These are phyloP conservation scores for Drosophila pseudotakahashii DNA, from an alignment of 2,888 invertebrate genomes.

Conservation along the genomic window DNA sequence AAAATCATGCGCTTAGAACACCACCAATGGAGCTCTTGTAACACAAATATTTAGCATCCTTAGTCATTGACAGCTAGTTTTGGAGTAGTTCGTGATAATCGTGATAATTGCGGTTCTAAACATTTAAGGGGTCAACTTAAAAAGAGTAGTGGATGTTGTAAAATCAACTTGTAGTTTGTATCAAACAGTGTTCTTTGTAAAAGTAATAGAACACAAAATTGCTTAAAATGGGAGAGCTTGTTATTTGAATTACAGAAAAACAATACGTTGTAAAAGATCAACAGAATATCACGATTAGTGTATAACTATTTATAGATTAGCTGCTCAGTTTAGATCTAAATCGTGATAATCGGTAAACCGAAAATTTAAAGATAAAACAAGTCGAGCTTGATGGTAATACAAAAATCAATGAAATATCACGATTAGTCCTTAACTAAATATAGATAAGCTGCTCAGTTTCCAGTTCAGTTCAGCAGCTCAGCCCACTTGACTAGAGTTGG, in stretches of 20 bases:
- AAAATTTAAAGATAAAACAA: neutral
- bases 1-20: slow-evolving; percentile 60
- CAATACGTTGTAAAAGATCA: neutral
- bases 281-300: slow-evolving; percentile 14
- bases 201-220: neutral
- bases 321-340: slow-evolving; percentile 5
- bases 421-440: slow-evolving; percentile 22
- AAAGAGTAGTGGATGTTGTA: too few species aligned
- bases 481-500: slow-evolving; percentile 69
- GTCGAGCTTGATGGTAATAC: slow-evolving; percentile 8
- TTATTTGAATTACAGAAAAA: neutral
- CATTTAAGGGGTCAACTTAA: neutral
- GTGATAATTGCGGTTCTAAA: slow-evolving; percentile 22
- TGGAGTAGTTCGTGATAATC: slow-evolving; percentile 23
- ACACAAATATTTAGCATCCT: slow-evolving; percentile 78
- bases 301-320: too few species aligned
- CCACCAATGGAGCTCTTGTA: slow-evolving; percentile 69
- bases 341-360: neutral
- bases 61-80: slow-evolving; percentile 62
- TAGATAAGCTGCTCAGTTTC: slow-evolving; percentile 41
- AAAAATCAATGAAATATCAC: slow-evolving; percentile 41
- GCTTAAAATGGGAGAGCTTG: neutral
- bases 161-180: too few species aligned
- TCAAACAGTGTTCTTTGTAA: neutral
- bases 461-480: slow-evolving; percentile 29